These are phyloP conservation scores for Accipiter cooperii DNA, from an alignment of 2,113 vertebrate species.

Conservation along the genomic window DNA sequence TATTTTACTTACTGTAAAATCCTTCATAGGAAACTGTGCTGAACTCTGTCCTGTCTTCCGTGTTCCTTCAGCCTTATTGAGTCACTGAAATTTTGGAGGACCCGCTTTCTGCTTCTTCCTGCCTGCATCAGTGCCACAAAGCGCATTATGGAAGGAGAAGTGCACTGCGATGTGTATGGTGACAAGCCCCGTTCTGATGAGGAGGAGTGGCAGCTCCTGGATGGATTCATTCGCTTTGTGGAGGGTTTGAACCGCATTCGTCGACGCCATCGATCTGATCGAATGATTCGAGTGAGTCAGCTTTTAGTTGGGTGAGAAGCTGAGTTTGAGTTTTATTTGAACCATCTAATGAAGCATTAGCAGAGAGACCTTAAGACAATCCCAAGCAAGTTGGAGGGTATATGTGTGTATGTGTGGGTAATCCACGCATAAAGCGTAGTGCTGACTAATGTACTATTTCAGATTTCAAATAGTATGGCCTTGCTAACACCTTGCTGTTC, in stretches of 20 bases:
- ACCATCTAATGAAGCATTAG: fast-evolving
- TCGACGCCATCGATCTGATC: conserved; percentile 89
- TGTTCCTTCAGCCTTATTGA: conserved; percentile 82
- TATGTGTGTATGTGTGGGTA: fast-evolving
- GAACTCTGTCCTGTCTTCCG: not conserved
- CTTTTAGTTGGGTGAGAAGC: not conserved
- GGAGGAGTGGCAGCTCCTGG: conserved; percentile 88
- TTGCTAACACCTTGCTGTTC: not conserved
- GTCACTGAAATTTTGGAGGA: conserved; percentile 97
- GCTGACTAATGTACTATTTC: not conserved
- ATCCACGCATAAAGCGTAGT: not conserved
- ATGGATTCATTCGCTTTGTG: conserved; percentile 94
- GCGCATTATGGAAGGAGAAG: conserved; percentile 87
- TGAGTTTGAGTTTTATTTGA: not conserved
- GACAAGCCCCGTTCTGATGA: conserved; percentile 78
- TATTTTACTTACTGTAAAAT: not conserved
- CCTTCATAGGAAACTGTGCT: not conserved
- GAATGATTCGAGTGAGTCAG: conserved; percentile 81
- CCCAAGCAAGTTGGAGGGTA: too few relatives aligned
- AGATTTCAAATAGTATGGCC: not conserved
- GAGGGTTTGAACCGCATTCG: conserved; percentile 96
- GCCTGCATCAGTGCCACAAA: conserved; percentile 87
- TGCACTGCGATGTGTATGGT: conserved; percentile 90
- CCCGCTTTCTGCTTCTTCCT: conserved; percentile 91
- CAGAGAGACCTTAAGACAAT: not conserved